These are phyloP conservation scores for Lucifuga dentata DNA, from an alignment of 2,113 vertebrate species.

Conservation along the genomic window DNA sequence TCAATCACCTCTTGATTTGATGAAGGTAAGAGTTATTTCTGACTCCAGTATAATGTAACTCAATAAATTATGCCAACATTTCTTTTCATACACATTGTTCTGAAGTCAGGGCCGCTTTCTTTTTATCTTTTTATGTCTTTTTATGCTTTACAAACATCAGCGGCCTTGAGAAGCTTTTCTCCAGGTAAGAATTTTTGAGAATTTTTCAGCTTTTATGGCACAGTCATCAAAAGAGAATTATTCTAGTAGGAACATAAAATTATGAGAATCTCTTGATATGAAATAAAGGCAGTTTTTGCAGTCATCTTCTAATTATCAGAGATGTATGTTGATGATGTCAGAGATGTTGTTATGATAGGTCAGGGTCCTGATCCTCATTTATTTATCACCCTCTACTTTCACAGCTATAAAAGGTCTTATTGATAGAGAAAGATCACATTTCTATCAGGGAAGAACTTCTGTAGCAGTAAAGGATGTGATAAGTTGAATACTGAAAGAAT, in stretches of 20 bases:
- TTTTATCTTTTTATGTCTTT: too few relatives aligned
- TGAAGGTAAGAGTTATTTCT: too few relatives aligned
- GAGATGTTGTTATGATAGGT: slow-evolving; percentile 3
- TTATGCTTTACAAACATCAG: too few relatives aligned
- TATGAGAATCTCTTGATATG: neutral
- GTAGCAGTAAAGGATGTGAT: too few relatives aligned
- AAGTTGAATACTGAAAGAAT: neutral
- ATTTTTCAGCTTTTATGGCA: neutral
- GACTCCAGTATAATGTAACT: too few relatives aligned
- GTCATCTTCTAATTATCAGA: neutral
- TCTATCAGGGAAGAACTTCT: neutral
- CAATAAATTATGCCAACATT: too few relatives aligned
- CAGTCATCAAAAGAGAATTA: neutral
- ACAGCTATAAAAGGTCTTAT: too few relatives aligned
- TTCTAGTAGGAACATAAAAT: neutral
- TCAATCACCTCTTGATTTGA: too few relatives aligned
- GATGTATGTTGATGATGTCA: too few relatives aligned
- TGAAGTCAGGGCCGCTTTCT: too few relatives aligned
- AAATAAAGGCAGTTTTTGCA: slow-evolving; percentile 8
- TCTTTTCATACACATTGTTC: too few relatives aligned
- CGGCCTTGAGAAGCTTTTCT: neutral
- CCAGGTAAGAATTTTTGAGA: neutral
- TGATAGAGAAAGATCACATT: too few relatives aligned
- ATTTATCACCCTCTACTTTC: slow-evolving; percentile 18
- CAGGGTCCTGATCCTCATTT: neutral